These are phyloP conservation scores for Coecobrya sp. DNA, from an alignment of 2,888 invertebrate genomes.

Conservation along the genomic window DNA sequence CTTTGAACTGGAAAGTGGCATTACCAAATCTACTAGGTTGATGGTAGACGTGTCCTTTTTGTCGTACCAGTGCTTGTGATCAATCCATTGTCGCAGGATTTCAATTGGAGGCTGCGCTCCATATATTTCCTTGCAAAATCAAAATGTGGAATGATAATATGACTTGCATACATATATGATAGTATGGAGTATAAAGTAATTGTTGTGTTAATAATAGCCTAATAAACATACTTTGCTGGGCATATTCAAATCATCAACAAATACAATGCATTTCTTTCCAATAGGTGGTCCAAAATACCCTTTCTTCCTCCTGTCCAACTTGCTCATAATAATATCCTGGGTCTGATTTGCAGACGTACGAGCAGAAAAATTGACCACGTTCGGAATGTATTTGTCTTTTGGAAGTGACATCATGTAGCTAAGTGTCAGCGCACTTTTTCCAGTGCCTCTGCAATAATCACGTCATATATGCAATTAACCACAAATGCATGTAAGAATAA, in stretches of 20 bases:
- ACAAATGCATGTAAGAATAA: too few species aligned
- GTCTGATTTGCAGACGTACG: constrained; percentile 93
- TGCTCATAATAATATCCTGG: constrained; percentile 98
- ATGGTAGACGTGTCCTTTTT: constrained; percentile 93
- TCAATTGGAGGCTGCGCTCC: constrained; percentile 98
- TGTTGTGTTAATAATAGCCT: too few species aligned
- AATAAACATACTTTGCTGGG: constrained; percentile 95
- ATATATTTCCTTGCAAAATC: constrained; percentile 88
- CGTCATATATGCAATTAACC: too few species aligned
- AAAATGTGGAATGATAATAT: neutral
- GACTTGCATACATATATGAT: neutral
- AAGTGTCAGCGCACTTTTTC: constrained; percentile 95
- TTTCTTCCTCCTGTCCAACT: constrained; percentile 92
- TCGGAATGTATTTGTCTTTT: constrained; percentile 94
- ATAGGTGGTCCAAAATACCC: constrained; percentile 95
- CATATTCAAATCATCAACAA: constrained; percentile 98
- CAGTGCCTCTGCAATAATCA: constrained; percentile 92
- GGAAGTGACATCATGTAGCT: constrained; percentile 92
- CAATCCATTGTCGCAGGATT: constrained; percentile 95
- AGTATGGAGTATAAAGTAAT: neutral
- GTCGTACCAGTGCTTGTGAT: constrained; percentile 98
- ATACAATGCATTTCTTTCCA: constrained; percentile 96
- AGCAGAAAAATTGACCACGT: constrained; percentile 91
- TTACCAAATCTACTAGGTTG: constrained; percentile 94
- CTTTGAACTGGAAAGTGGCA: neutral